Evolutionary conservation across 2,797 vertebrate species (phyloP).

Genomic region (Aplochiton taeniatus): DNA sequence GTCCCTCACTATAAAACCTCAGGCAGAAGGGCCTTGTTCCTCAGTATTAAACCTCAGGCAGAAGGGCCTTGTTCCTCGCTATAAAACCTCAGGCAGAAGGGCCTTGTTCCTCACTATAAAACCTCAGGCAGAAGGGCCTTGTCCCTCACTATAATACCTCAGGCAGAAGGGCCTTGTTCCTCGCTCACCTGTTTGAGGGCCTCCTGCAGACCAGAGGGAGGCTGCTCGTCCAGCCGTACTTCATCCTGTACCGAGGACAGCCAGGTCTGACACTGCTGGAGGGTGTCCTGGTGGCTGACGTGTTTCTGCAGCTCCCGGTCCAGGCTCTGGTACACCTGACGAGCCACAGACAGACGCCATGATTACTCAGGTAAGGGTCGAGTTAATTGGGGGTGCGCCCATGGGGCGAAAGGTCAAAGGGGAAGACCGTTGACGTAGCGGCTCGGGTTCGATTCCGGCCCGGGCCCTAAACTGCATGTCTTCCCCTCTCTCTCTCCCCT

Average conservation of each 20-base stretch:
- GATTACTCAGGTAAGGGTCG: not conserved
- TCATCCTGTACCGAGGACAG: slow-evolving; percentile 85
- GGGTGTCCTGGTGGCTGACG: slow-evolving; percentile 89
- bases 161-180: not conserved
- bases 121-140: no score
- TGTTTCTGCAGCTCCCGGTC: slow-evolving; percentile 95
- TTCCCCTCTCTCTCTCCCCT: no score
- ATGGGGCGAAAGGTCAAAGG: no score
- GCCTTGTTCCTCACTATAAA: not conserved
- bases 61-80: not conserved
- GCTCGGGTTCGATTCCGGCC: no score
- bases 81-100: no score
- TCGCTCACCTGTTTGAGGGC: slow-evolving; percentile 86
- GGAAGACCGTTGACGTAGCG: no score
- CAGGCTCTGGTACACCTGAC: slow-evolving; percentile 93
- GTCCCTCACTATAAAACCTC: not conserved
- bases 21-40: not conserved
- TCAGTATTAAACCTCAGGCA: no score
- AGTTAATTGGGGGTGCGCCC: not conserved
- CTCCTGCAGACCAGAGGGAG: slow-evolving; percentile 86
- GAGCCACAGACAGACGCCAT: not conserved
- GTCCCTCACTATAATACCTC: not conserved
- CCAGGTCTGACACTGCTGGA: slow-evolving; percentile 94
- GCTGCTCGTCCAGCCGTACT: slow-evolving; percentile 77
- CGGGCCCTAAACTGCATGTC: no score